phyloP scores from a whole-genome alignment of 2,113 vertebrate genomes.

The Ellobius talpinus region DNA sequence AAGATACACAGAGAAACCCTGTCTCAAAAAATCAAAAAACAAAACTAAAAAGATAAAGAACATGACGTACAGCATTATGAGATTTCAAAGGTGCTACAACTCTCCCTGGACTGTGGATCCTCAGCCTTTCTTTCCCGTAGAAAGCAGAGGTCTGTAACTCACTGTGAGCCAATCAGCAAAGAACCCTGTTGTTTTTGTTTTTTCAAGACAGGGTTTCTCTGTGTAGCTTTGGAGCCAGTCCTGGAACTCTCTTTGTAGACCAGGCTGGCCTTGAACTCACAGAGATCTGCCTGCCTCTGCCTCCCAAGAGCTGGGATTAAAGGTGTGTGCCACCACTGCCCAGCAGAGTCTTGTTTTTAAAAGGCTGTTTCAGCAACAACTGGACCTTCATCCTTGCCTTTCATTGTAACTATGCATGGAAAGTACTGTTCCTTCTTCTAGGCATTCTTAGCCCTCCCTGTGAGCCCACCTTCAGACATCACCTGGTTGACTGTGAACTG shows the following conservation, averaged over 20 bases:
- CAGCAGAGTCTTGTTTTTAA: background rate
- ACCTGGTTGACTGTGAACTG: fast-evolving
- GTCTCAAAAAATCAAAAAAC: too few species aligned
- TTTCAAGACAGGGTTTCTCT: too few species aligned
- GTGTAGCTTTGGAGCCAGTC: too few species aligned
- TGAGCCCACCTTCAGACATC: background rate
- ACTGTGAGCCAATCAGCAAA: fast-evolving
- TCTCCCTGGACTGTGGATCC: fast-evolving
- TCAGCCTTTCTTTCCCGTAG: background rate
- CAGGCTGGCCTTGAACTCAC: too few species aligned
- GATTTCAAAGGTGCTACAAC: fast-evolving
- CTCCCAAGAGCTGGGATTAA: too few species aligned
- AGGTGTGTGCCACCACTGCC: too few species aligned
- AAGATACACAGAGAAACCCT: too few species aligned
- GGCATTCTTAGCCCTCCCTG: background rate
- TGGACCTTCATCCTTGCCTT: fast-evolving
- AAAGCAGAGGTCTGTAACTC: fast-evolving
- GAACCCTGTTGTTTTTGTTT: too few species aligned
- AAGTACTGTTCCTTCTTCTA: background rate
- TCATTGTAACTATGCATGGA: fast-evolving
- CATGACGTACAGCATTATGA: fast-evolving
- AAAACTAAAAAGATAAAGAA: fast-evolving
- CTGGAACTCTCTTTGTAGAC: too few species aligned
- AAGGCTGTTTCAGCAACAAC: too few species aligned
- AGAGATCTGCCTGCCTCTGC: too few species aligned